Conservation (phyloP, 1,140 invertebrate species). For the Aleiodes sp. region DNA sequence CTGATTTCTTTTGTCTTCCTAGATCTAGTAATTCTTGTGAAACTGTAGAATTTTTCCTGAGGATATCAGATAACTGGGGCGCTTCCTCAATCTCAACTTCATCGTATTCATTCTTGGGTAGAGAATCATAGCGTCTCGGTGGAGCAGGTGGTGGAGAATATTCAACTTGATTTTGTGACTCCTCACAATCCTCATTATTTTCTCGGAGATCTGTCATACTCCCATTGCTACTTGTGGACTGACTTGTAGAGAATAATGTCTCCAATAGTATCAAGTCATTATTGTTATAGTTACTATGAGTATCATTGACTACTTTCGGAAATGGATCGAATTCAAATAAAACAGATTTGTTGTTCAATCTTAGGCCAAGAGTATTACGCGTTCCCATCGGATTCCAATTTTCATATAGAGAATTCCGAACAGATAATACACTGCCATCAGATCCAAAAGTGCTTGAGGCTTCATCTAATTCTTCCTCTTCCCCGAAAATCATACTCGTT, state of each 20-base stretch:
- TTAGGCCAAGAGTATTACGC: neutral
- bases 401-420: constrained; percentile 59
- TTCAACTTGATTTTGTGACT: constrained; percentile 52
- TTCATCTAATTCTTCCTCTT: too few relatives aligned
- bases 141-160: constrained; percentile 64
- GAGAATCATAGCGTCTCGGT: constrained; percentile 64
- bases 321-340: constrained; percentile 58
- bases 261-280: constrained; percentile 56
- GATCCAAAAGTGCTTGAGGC: constrained; percentile 39
- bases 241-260: constrained; percentile 49
- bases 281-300: constrained; percentile 53
- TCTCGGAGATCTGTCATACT: constrained; percentile 50
- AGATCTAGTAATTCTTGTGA: constrained; percentile 57
- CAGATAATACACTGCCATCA: constrained; percentile 47
- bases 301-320: constrained; percentile 39
- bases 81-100: constrained; percentile 51
- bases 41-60: constrained; percentile 54
- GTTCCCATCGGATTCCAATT: constrained; percentile 46
- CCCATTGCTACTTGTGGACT: constrained; percentile 48
- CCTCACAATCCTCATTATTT: constrained; percentile 41
- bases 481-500: constrained; percentile 50
- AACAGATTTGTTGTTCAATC: constrained; percentile 44
- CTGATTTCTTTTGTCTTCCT: constrained; percentile 53
- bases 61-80: constrained; percentile 38
- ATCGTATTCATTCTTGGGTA: constrained; percentile 60